Evolutionary conservation across 2,888 invertebrate species (phyloP).

Genomic region (Galerucella nymphaeae): DNA sequence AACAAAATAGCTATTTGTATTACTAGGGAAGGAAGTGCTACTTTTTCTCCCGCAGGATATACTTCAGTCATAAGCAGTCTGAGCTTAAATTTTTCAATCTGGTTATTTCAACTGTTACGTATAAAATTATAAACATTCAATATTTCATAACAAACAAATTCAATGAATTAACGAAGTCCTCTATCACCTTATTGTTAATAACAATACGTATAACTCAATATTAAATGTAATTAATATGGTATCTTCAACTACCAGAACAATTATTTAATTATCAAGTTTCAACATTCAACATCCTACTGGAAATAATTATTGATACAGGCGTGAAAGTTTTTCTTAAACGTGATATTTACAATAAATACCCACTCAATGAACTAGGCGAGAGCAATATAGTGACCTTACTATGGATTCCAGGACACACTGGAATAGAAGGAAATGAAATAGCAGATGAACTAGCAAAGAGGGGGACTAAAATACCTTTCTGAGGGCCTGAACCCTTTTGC

Average conservation of each 20-base stretch:
- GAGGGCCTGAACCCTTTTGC: no score
- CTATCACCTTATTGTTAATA: background rate
- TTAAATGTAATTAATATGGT: background rate
- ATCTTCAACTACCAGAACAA: background rate
- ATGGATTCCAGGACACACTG: no score
- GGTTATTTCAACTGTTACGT: background rate
- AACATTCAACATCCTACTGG: background rate
- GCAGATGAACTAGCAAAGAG: no score
- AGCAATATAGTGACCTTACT: no score
- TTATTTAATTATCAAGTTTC: background rate
- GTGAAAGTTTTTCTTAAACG: constrained; percentile 6
- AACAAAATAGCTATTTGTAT: background rate
- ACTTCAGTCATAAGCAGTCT: no score
- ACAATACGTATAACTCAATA: background rate
- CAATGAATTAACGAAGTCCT: background rate
- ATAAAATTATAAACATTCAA: background rate
- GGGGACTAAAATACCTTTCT: no score
- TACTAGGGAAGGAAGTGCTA: no score
- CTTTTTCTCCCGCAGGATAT: no score
- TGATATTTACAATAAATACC: background rate
- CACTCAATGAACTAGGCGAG: no score
- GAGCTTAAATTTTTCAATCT: no score
- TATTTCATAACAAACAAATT: background rate
- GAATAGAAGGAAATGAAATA: no score
- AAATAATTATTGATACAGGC: background rate